phyloP scores from a whole-genome alignment of 2,113 vertebrate species.

The Thymallus thymallus region DNA sequence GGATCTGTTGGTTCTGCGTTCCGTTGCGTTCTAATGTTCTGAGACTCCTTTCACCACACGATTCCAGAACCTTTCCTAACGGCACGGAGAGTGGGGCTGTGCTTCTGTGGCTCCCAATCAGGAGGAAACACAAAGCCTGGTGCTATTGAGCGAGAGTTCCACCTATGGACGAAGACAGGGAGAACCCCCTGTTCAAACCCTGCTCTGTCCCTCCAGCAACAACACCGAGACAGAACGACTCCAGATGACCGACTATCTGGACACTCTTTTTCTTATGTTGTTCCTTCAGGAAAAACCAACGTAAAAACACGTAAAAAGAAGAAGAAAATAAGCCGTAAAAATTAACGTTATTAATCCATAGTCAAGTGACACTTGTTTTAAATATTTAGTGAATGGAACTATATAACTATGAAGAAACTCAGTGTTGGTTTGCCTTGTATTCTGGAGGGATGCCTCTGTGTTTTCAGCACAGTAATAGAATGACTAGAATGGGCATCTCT shows the following conservation, averaged over 20 bases:
- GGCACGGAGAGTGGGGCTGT: too few relatives aligned
- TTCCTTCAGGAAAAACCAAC: background rate
- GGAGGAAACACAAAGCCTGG: conserved; percentile 41
- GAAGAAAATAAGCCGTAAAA: conserved; percentile 45
- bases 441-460: conserved; percentile 49
- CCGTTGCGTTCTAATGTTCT: too few relatives aligned
- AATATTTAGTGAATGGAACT: conserved; percentile 77
- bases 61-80: too few relatives aligned
- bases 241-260: background rate
- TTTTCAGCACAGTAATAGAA: background rate
- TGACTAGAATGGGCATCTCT: too few relatives aligned
- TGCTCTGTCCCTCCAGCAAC: background rate
- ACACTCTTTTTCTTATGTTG: background rate
- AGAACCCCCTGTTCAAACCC: too few relatives aligned
- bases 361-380: conserved; percentile 76
- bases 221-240: background rate
- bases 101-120: too few relatives aligned
- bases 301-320: conserved; percentile 36
- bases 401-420: conserved; percentile 45
- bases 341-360: conserved; percentile 51
- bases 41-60: too few relatives aligned
- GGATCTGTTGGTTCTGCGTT: too few relatives aligned
- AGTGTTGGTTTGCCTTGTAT: conserved; percentile 80
- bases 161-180: conserved; percentile 10
- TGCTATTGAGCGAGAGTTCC: conserved; percentile 69